Evolutionary conservation across 2,113 vertebrate species (phyloP), one percentile per base, ranked within the genome.

Genomic region (Turdus rufiventris): DNA sequence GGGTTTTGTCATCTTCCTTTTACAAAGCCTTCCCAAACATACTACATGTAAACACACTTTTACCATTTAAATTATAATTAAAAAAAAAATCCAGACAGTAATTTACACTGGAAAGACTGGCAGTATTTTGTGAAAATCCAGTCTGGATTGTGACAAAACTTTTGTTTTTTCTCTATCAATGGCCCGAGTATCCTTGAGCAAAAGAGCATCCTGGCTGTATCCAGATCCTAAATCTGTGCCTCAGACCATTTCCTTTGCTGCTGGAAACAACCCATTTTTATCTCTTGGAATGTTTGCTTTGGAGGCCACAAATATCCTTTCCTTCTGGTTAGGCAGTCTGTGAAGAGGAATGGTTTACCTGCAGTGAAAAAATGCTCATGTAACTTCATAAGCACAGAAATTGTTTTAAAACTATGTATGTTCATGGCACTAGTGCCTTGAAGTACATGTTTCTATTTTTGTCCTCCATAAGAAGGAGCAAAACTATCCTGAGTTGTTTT

Each of bases 201-300:
- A 57, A 56, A 25, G 16, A 43, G 24, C 33, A 45, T 40, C 38
- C n/a, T 51, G 43, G 25, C 23, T 66, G 18, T 33, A 57, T 71
- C 28, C 38, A 89, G 25, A 51, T 68, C 40, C 70, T 80, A 73
- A 91, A 79, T 66, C 56, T 73, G 36, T 73, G 47, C 34, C 58
- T 91, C 72, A 33, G 43, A 25, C 29, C 12, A n/a, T 76, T 93
- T 86, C 67, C 66, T 82, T 89, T 94, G 40, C 56, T 83, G 34
- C 62, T 91, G 67, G n/a, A 91, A 89, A 54, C 20, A 47, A 5
- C 11, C 58, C 26, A 40, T 68, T 94, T 74, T 93, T 81, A 60
- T 86, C 62, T 91, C 60, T 47, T 73, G 36, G 26, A 54, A 51
- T 82, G n/a, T 88, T 93, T 92, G 18, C 12, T 94, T 70, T 66